Evolutionary conservation across 2,888 invertebrate genomes (phyloP).

Genomic region (Cataglyphis albicans): DNA sequence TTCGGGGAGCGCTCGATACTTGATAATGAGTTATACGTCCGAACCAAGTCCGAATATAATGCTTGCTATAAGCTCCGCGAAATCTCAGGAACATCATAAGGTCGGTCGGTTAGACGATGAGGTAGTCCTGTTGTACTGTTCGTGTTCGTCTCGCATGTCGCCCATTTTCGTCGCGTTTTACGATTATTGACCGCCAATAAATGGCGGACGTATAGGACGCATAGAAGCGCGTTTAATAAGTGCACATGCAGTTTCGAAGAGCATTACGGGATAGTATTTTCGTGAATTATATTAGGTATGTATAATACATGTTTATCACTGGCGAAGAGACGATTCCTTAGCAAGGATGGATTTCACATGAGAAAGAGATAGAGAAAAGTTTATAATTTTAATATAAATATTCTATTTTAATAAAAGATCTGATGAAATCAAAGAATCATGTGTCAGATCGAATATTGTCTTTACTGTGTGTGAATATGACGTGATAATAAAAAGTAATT

Average conservation of each 20-base stretch:
- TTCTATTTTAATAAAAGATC: not conserved
- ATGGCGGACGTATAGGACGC: not conserved
- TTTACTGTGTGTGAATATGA: not conserved
- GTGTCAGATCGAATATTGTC: not conserved
- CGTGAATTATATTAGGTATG: not conserved
- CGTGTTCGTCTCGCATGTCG: conserved; percentile 5
- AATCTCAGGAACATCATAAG: conserved; percentile 11
- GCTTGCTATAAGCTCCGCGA: not conserved
- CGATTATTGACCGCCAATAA: conserved; percentile 40
- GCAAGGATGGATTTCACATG: not conserved
- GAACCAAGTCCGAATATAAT: not conserved
- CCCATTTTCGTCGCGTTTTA: conserved; percentile 27
- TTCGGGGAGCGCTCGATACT: not conserved
- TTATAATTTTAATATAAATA: not conserved
- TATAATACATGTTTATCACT: not conserved
- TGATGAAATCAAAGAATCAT: not conserved
- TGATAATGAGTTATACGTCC: not conserved
- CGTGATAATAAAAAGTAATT: not conserved
- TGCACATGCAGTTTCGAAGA: not conserved
- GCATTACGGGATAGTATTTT: conserved; percentile 3
- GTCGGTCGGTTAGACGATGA: not conserved
- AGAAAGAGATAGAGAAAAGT: not conserved
- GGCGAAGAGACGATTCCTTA: not conserved
- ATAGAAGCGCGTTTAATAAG: conserved; percentile 18
- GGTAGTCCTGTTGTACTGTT: conserved; percentile 17